Evolutionary conservation across 2,888 invertebrate genomes (phyloP).

Genomic region (Macaria liturata): DNA sequence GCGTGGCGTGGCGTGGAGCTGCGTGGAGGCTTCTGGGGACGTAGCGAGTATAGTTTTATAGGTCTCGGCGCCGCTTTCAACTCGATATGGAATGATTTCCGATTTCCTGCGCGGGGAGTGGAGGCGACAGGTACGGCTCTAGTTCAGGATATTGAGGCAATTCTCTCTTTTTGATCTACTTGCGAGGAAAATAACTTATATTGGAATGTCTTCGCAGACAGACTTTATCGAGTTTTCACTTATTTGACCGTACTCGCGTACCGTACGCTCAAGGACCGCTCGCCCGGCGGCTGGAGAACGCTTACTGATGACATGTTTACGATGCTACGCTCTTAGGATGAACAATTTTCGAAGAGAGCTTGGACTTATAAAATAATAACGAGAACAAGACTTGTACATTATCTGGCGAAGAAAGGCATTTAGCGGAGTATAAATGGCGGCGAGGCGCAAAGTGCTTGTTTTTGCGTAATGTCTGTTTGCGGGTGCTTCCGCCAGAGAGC

Average conservation of each 20-base stretch:
- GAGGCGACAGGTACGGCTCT: slow-evolving; percentile 23
- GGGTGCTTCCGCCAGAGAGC: slow-evolving; percentile 13
- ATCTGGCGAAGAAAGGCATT: slow-evolving; percentile 3
- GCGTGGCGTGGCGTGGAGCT: slow-evolving; percentile 2
- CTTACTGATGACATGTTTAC: slow-evolving; percentile 8
- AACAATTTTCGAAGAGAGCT: not conserved
- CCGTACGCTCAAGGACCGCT: slow-evolving; percentile 4
- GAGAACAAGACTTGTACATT: not conserved
- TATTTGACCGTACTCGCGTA: slow-evolving; percentile 13
- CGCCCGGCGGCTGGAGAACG: slow-evolving; percentile 2
- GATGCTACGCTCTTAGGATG: slow-evolving; percentile 1
- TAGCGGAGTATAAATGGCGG: slow-evolving; percentile 7
- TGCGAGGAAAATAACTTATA: slow-evolving; percentile 20
- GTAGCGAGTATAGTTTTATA: slow-evolving; percentile 26
- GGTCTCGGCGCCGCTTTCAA: slow-evolving; percentile 27
- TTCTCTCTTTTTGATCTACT: slow-evolving; percentile 29
- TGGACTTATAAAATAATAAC: not conserved
- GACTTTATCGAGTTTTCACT: slow-evolving; percentile 20
- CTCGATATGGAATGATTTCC: slow-evolving; percentile 37
- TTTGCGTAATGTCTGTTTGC: slow-evolving; percentile 8
- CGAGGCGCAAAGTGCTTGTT: slow-evolving; percentile 11
- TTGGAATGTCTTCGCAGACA: slow-evolving; percentile 17
- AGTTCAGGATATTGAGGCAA: slow-evolving; percentile 31
- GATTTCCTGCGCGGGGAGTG: slow-evolving; percentile 26
- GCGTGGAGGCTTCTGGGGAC: slow-evolving; percentile 4